Base-by-base conservation (phyloP, 2,888 invertebrate genomes). In the Prenolepis imparis region DNA sequence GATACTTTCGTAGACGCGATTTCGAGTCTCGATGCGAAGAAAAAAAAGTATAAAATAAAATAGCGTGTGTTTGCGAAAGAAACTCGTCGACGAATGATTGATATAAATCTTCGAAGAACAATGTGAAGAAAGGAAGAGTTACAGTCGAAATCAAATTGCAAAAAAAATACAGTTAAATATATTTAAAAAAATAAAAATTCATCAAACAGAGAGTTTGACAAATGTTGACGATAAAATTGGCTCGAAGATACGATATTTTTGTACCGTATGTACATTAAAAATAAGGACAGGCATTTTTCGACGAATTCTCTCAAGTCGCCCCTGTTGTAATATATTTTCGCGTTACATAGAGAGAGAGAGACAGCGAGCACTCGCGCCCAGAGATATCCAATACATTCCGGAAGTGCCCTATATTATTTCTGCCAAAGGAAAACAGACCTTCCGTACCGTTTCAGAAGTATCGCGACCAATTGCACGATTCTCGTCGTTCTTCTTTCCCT, bases 21-120 rank as follows among this genome's bases (percentile, higher is more conserved):
- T 89, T 89, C n/a, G 87, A 78, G 64, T 82, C 72, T 48, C 44
- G 39, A 57, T 41, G 55, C 67, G 67, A 41, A 57, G 5, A 36
- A 36, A 36, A 36, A 5, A 36, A 36, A 36, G 3, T 28, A 28
- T 28, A 28, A 36, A 36, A 36, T 5, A 36, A 41, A 41, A 41
- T 39, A 41, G 4, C 11, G 15, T 3, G 18, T 39, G 5, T 52
- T n/a, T 61, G 36, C 28, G 41, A 41, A 57, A 57, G 39, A 59
- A 32, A 41, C 15, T 28, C 18, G 44, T 44, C 48, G 21, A n/a
- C 4, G n/a, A 32, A 36, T 63, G 66, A 41, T 78, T 41, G 24
- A 36, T 28, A 21, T 15, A 8, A 39, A 36, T 75, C 36, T 52
- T n/a, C 1, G 1, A 55, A 55, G 39, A 67, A 77, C 28, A 55